Base-by-base conservation (phyloP, 2,888 invertebrate species). In the Macaria notata region DNA sequence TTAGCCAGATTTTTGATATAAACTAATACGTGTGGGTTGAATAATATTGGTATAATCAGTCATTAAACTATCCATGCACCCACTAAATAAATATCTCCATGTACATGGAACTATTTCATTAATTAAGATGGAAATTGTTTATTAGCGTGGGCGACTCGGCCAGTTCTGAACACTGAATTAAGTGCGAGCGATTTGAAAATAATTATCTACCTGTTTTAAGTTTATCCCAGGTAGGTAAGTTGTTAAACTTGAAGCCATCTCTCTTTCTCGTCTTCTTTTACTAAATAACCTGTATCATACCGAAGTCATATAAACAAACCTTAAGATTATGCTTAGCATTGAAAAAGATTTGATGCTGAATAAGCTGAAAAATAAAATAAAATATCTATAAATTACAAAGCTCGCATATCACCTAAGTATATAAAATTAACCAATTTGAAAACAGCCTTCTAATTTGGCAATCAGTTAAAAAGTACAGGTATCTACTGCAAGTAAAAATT, bases 91-190 rank as follows among this genome's bases (percentile, higher is more conserved):
- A 63, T 61, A 66, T 62, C 59, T 46, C 54, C 54, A 51, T 56
- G 42, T 56, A 63, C 63, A 62, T 71, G 70, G 68, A 76, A 73
- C 68, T 73, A 76, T 75, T 79, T 79, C 76, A 75, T 82, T 80
- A 79, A 81, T 79, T 76, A 75, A 79, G 78, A 78, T 79, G 73
- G 75, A 77, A 77, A 81, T 76, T 75, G 76, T 74, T 78, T 79
- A 76, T 73, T 73, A 73, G 76, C 72, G 81, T 81, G 70, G 79
- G 81, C 76, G 75, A 74, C 62, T 69, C 74, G 73, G 77, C 81
- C 76, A 79, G 77, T 80, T 81, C 73, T 60, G 65, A 73, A 71
- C 70, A 68, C 69, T 65, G 70, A 71, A 72, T 75, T 75, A 72
- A 72, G 73, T 75, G 71, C 70, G 66, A 73, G 68, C 68, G 71